Conservation (phyloP, 2,888 invertebrate genomes). For the Apantesis nais region DNA sequence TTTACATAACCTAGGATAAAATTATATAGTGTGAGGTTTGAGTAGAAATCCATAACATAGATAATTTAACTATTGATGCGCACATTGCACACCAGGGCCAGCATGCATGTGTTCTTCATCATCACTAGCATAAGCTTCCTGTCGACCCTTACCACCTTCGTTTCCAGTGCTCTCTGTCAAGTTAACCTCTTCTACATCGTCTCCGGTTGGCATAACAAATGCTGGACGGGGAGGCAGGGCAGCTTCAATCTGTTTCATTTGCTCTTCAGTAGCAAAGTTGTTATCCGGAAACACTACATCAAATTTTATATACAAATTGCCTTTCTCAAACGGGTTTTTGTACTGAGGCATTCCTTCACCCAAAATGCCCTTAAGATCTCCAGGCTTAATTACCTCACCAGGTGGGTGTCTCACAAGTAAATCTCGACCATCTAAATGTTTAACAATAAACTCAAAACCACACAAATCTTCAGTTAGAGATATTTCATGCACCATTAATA, state of each 20-base stretch:
- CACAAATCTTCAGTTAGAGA: constrained; percentile 95
- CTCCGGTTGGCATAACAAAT: constrained; percentile 90
- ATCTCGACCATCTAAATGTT: constrained; percentile 95
- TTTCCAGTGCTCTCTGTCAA: constrained; percentile 90
- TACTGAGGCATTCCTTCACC: constrained; percentile 97
- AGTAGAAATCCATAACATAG: constrained; percentile 67
- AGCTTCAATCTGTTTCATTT: constrained; percentile 89
- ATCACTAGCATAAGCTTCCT: constrained; percentile 91
- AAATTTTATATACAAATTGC: constrained; percentile 95
- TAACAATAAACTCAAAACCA: constrained; percentile 93
- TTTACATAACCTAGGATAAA: constrained; percentile 75
- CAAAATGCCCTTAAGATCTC: constrained; percentile 90
- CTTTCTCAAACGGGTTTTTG: constrained; percentile 94
- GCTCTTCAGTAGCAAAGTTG: constrained; percentile 90
- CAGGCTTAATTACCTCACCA: constrained; percentile 94
- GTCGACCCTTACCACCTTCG: constrained; percentile 82
- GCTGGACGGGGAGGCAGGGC: constrained; percentile 90
- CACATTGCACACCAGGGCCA: constrained; percentile 90
- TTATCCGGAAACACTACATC: constrained; percentile 93
- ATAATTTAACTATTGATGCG: constrained; percentile 89
- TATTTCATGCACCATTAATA: constrained; percentile 90
- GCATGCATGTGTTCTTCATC: constrained; percentile 85
- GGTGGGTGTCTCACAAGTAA: constrained; percentile 91
- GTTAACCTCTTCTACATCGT: constrained; percentile 94
- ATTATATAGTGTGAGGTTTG: constrained; percentile 76